Base-by-base conservation (phyloP, 2,797 vertebrate species). In the Spheniscus humboldti region DNA sequence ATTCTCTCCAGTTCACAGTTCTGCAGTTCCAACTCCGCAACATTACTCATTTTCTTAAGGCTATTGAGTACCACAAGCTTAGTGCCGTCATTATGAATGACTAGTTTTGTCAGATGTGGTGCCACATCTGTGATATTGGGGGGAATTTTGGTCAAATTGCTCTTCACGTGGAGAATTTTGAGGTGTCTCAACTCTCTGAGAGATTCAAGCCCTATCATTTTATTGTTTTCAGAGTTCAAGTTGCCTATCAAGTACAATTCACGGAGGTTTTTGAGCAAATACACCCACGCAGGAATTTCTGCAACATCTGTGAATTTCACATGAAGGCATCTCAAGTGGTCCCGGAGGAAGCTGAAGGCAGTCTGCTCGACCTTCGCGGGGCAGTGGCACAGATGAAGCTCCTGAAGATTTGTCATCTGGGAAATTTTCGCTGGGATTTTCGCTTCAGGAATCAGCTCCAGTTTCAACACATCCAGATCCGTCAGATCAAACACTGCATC, bases 1-100 rank as follows among this genome's bases (percentile, higher is more conserved):
- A 99, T 99, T 92, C 99, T 98, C 97, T 99, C 99, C 83, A 99
- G 98, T 97, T 99, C 99, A 96, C 99, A 99, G 97, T 99, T 99
- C 93, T 99, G 99, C 75, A 99, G 98, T 96, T 99, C 99, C 80
- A 99, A 92, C 93, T 99, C 99, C 0, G 98, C 98, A 5, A 99
- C 99, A 88, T 99, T 99, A 97, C 99, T 98, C 98, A 99, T 99
- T 97, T 99, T 99, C 98, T 99, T 99, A 98, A 99, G 98, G 97
- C 99, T 99, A 93, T 99, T 99, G 55, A 99, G 98, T 63, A 99
- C 99, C 94, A 99, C 87, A 37, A 99, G 99, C 97, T 99, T 99
- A 43, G 99, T 99, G 88, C 99, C 99, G 20, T 99, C 99, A 45
- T 99, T 99, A 88, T 99, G 99, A 97, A 99, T 98, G 25, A 99